Base-by-base conservation (phyloP, 1,140 invertebrate genomes). In the Ericerus pela region DNA sequence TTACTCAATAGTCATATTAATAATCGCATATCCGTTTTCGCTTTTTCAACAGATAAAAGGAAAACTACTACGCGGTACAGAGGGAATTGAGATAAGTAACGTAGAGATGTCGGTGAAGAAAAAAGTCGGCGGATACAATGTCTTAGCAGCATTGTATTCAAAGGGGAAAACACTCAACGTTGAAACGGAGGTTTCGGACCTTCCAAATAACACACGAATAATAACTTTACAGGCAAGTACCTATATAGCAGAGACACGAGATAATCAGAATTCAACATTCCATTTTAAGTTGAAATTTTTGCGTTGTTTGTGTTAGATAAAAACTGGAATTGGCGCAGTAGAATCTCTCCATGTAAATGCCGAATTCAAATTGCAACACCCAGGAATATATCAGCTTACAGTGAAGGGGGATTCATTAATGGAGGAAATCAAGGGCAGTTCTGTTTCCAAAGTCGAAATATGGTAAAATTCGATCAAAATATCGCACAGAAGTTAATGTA, bases 91-190 rank as follows among this genome's bases (percentile, higher is more conserved):
- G 24, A 33, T 63, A 5, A 37, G 61, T 20, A 55, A 57, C 27
- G 47, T 61, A 2, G 37, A 55, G 6, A 47, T 61, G 43, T 54
- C 47, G 16, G 52, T 61, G 1, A 38, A 33, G 12, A 58, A 58
- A 18, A 58, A 41, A 20, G 14, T 54, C 1, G 51, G 53, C 10
- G 56, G 60, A 0, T 63, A 61, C 33, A 58, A 58, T 37, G 56
- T 63, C n/a, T 33, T 58, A 33, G 53, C 60, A 16, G 30, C 59
- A 28, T 57, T 63, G n/a, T 51, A 58, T 18, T 58, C 53, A 8
- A 33, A 51, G 1, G 47, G 51, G 6, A 55, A 55, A 37, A 52
- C 54, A 24, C 30, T 58, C 1, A 33, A 41, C 2, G 18, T 58
- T 1, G 54, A 54, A 36, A 58, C 57, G 10, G 16, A 22, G 26